Evolutionary conservation across 2,797 vertebrate species (phyloP), one percentile per base, ranked within the genome.

Genomic region (Gymnocypris eckloni): DNA sequence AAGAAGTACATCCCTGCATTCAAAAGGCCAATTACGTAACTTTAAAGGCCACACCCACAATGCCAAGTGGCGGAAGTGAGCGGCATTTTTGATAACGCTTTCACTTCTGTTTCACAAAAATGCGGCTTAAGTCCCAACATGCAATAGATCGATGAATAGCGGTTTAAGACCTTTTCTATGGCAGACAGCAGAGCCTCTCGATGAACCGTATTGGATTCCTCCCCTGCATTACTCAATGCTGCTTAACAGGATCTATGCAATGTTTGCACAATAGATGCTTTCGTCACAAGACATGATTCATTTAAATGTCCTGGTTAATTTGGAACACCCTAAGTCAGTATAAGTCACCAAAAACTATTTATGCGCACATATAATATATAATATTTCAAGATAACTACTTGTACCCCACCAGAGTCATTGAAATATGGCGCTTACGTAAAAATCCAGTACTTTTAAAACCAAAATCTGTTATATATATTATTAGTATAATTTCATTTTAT

Each of bases 221-320:
- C 3, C 33, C 33, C 48, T 77, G 73, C 33, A 43, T 78, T 78
- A 69, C 82, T 78, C 76, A 85, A 48, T 15, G 41, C 52, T 59
- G 52, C 64, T 70, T 12, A 71, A 78, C 61, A 70, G 75, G 61
- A 77, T 84, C 45, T 50, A 15, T 1, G 11, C 48, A 84, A 39
- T 71, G 52, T 84, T 79, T 85, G n/a, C 9, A 52, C 77, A 79
- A 70, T 48, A 79, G 61, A 78, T 43, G 48, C 25, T 77, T 39
- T 52, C 4, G 15, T 13, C 13, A 66, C 20, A 45, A 15, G 45
- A 43, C 20, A 33, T 33, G 33, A 33, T 33, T 33, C 2, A 33
- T 33, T 33, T 33, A 33, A 33, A 33, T 33, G 33, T 33, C 33
- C 33, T 33, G 33, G 33, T 33, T 33, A 33, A 33, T 33, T 33